Evolutionary conservation across 2,888 invertebrate genomes (phyloP).

Genomic region (Caenorhabditis sp.): DNA sequence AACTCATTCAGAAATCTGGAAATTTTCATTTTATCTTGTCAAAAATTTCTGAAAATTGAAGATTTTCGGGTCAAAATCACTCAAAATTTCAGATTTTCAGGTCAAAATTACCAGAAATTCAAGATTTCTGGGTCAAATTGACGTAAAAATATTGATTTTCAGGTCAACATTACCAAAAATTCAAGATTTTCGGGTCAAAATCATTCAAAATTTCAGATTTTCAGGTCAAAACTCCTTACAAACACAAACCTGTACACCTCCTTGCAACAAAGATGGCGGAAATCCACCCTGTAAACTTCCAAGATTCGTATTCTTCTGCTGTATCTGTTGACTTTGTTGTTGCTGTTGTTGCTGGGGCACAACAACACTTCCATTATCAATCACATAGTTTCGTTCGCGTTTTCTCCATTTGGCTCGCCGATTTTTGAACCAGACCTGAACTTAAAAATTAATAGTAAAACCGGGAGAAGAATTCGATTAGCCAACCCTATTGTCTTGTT

Average conservation of each 20-base stretch:
- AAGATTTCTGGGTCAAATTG: too few species aligned
- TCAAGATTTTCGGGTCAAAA: too few species aligned
- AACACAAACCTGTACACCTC: conserved; percentile 20
- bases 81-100: too few species aligned
- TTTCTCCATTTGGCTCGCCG: conserved; percentile 71
- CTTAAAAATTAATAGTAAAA: too few species aligned
- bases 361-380: conserved; percentile 19
- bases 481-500: conserved; percentile 13
- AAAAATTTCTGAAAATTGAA: too few species aligned
- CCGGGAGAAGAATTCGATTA: conserved; percentile 27
- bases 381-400: conserved; percentile 60
- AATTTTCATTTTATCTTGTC: too few species aligned
- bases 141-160: too few species aligned
- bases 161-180: too few species aligned
- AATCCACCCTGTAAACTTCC: conserved; percentile 43
- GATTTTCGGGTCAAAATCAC: too few species aligned
- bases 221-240: neutral
- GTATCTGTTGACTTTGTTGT: neutral
- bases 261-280: conserved; percentile 33
- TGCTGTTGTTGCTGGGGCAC: conserved; percentile 14
- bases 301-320: conserved; percentile 15
- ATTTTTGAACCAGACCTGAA: conserved; percentile 71
- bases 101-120: too few species aligned
- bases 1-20: too few species aligned
- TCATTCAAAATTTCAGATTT: neutral